Base-by-base conservation (phyloP, 2,113 vertebrate species). In the Colaptes auratus region DNA sequence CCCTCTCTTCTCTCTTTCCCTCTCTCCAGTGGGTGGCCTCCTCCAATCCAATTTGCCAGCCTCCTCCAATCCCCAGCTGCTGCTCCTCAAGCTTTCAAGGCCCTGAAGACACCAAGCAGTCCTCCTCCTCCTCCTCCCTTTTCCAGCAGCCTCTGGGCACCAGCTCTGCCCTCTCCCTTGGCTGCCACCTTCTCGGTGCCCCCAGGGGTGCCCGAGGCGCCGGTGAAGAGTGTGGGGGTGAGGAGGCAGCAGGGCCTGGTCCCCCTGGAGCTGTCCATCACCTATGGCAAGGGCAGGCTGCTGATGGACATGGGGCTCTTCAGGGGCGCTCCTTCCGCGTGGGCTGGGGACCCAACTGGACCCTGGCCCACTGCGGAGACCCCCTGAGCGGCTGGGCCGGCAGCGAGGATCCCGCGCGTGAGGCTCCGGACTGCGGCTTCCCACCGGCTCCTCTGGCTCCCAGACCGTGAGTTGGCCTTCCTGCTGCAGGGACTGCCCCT, bases 331-430 rank as follows among this genome's bases (percentile, higher is more conserved):
- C 99, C 0, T 99, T 99, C 89, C 96, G 99, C 0, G 98, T 99
- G 0, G 99, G 99, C 0, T 99, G 99, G 99, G 99, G 98, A 2
- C 99, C 99, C 30, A 97, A 98, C 90, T 99, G 99, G 99, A 98
- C 95, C 0, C 97, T 99, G 21, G 98, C 95, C 13, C 98, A 99
- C 69, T 98, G 96, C 10, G 99, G 99, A 6, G 95, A 98, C 8
- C 93, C 20, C 9, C 31, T 99, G 42, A 98, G 98, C 15, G 89
- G 75, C 0, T 67, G 56, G 0, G 15, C 31, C 1, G 90, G 92
- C 5, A 5, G 5, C 5, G 90, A 97, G 1, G 96, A 96, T 18
- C 89, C 95, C 5, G 88, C 35, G 7, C 3, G 42, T 1, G 97
- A 98, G 39, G 86, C 89, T 15, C 61, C 98, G 90, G 98, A 98